Conservation (phyloP, 2,113 vertebrate species). For the Ctenodactylus gundi region DNA sequence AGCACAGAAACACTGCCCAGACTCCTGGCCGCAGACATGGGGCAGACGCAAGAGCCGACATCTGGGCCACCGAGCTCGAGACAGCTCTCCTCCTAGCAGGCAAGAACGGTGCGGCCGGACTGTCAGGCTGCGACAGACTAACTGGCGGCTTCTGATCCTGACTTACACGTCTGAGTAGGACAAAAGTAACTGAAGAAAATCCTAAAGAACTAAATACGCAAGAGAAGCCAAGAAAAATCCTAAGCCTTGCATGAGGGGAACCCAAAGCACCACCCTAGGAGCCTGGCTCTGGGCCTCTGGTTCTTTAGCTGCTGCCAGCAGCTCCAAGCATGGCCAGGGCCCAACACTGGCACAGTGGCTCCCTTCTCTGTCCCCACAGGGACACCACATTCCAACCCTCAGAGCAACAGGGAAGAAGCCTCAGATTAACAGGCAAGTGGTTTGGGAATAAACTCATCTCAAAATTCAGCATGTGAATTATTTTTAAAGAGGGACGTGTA, state of each 20-base stretch:
- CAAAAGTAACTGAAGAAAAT: neutral
- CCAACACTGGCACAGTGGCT: neutral
- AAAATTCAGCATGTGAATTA: neutral
- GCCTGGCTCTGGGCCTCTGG: rapidly evolving
- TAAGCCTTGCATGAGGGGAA: neutral
- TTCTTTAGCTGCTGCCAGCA: neutral
- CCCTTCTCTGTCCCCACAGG: neutral
- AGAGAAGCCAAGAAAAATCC: neutral
- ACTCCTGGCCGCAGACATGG: no score
- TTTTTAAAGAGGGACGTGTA: neutral
- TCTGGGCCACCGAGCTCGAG: neutral
- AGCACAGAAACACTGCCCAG: neutral
- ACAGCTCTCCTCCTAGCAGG: neutral
- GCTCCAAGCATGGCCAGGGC: no score
- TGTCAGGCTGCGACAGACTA: neutral
- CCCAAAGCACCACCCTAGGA: neutral
- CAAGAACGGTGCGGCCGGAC: neutral
- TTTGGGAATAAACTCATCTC: neutral
- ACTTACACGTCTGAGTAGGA: neutral
- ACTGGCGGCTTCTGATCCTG: neutral
- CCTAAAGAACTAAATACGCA: neutral
- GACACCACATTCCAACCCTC: neutral
- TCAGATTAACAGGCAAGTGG: neutral
- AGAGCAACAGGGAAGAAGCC: neutral
- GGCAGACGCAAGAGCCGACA: rapidly evolving